Percentiles rank a stretch among this genome's conserved stretches.
phyloP scores from a whole-genome alignment of 2,888 invertebrate species.

The Ctena decussata region DNA sequence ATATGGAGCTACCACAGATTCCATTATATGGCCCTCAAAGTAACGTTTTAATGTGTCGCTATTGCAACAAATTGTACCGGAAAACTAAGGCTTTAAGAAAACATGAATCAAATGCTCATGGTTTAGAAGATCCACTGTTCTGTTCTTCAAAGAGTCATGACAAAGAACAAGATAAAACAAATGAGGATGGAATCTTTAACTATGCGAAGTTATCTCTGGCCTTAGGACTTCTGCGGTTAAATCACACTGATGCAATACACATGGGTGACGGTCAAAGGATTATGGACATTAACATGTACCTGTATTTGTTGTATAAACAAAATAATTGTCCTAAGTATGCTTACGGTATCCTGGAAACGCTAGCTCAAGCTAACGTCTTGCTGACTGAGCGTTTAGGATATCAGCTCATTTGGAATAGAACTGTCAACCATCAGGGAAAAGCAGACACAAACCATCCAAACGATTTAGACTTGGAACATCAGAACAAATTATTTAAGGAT shows the following conservation, averaged over 20 bases:
- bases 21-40: constrained; percentile 33
- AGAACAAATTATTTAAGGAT: constrained; percentile 54
- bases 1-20: background rate
- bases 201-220: constrained; percentile 21
- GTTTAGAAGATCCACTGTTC: constrained; percentile 28
- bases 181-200: constrained; percentile 20
- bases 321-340: constrained; percentile 58
- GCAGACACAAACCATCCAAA: constrained; percentile 53
- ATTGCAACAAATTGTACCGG: constrained; percentile 37
- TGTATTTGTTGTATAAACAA: constrained; percentile 32
- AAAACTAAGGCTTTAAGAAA: constrained; percentile 25
- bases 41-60: constrained; percentile 24
- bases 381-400: constrained; percentile 39
- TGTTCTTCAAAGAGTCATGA: background rate
- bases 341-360: constrained; percentile 49
- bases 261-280: constrained; percentile 52
- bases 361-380: constrained; percentile 36
- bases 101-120: constrained; percentile 30
- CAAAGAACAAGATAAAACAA: background rate
- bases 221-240: constrained; percentile 33
- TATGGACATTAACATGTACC: constrained; percentile 32
- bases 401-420: constrained; percentile 52
- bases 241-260: constrained; percentile 50
- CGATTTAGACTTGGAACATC: constrained; percentile 57
- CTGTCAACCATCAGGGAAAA: constrained; percentile 54